Conservation (phyloP, 2,888 invertebrate genomes). For the Hirtodrosophila alboralis region DNA sequence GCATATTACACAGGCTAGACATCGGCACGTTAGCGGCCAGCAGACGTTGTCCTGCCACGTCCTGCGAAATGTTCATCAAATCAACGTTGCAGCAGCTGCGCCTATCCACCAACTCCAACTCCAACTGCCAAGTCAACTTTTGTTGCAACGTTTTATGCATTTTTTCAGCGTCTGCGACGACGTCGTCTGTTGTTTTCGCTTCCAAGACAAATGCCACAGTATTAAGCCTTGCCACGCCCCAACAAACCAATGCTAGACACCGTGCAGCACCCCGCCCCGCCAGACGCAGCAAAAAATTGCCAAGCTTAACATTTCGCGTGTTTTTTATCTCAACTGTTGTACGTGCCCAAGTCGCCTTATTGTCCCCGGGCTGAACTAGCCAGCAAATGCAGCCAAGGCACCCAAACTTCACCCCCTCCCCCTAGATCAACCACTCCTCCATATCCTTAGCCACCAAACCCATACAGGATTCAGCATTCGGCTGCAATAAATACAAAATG, state of each 20-base stretch:
- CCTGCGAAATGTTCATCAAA: slow-evolving; percentile 72
- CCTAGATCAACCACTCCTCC: neutral
- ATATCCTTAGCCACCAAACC: slow-evolving; percentile 4
- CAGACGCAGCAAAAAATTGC: slow-evolving; percentile 67
- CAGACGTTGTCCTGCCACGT: slow-evolving; percentile 51
- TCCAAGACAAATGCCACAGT: slow-evolving; percentile 78
- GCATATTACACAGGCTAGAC: slow-evolving; percentile 71
- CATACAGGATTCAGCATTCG: slow-evolving; percentile 27
- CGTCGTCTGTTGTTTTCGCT: slow-evolving; percentile 75
- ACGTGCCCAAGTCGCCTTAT: slow-evolving; percentile 76
- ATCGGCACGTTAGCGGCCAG: slow-evolving; percentile 61
- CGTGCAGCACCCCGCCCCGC: slow-evolving; percentile 13
- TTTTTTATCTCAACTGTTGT: slow-evolving; percentile 48
- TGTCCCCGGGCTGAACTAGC: slow-evolving; percentile 45
- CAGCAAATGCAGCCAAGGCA: slow-evolving; percentile 59
- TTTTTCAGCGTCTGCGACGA: slow-evolving; percentile 70
- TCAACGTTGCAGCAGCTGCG: slow-evolving; percentile 75
- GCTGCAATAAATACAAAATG: slow-evolving; percentile 78
- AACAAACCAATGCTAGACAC: slow-evolving; percentile 13
- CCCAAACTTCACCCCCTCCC: neutral
- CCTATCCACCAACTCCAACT: neutral
- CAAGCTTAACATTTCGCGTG: slow-evolving; percentile 78
- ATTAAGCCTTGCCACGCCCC: slow-evolving; percentile 64
- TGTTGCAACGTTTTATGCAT: slow-evolving; percentile 78
- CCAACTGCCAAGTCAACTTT: slow-evolving; percentile 51